Base-by-base conservation (phyloP, 2,888 invertebrate genomes). In the Hyalella azteca region DNA sequence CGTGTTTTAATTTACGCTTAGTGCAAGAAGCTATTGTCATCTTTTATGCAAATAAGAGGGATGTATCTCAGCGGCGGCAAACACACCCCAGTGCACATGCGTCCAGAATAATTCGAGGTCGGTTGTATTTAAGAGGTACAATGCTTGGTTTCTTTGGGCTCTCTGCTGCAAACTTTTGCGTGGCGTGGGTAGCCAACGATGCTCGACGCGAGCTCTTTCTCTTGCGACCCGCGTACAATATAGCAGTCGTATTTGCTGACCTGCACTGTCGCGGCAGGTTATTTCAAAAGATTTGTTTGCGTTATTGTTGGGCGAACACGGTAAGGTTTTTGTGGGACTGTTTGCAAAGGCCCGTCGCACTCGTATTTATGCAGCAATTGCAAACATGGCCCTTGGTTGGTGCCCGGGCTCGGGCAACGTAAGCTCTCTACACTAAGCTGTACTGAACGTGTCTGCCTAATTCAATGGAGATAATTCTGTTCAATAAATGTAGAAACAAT, bases 271-370 rank as follows among this genome's bases (percentile, higher is more conserved):
- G 36, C 39, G n/a, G 36, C 19, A 9, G 19, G 66, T 19, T 36
- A 36, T 66, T 66, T 36, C 66, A 32, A 66, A 66, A 66, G 66
- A 32, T 66, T 66, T 66, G 66, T 66, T 66, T 66, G 66, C 39
- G 39, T 11, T 22, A 36, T 66, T 66, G 66, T 66, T 4, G 36
- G n/a, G 36, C 66, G 66, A 36, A 66, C 36, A 66, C 29, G 36
- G 19, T 11, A 36, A 39, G 32, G 36, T 66, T 66, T 66, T 66
- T 36, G 66, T 66, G 66, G 66, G 29, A 0, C 13, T 66, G 36
- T 66, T 66, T 66, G 66, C 66, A 19, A 59, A 36, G 11, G 66
- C 36, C 29, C 36, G 32, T 29, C 39, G 36, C 26, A 4, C 36
- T 13, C 66, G 66, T 36, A 36, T 66, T 66, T 66, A 66, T 66